Conservation (phyloP, 1,140 invertebrate species). For the Dermatophagoides farinae region DNA sequence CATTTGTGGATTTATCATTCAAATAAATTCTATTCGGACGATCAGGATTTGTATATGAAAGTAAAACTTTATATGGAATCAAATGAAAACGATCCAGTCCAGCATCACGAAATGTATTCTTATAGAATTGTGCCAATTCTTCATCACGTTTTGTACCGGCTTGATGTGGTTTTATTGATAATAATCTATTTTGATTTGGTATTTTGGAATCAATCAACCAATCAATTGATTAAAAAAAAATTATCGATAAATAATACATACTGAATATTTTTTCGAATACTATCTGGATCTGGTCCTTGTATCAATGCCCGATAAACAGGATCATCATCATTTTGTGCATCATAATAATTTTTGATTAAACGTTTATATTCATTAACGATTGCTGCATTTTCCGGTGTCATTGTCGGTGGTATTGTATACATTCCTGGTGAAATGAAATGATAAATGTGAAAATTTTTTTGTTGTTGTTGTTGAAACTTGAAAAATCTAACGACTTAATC, state of each 20-base stretch:
- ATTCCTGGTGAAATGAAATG: not conserved
- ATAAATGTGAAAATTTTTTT: too few species aligned
- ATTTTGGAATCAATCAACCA: not conserved
- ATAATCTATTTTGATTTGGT: not conserved
- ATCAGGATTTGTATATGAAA: not conserved
- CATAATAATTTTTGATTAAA: constrained; percentile 3
- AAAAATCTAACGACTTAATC: too few species aligned
- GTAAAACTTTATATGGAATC: constrained; percentile 3
- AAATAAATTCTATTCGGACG: constrained; percentile 6
- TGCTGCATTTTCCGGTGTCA: not conserved
- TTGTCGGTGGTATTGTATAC: not conserved
- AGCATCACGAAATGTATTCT: not conserved
- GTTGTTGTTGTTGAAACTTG: too few species aligned
- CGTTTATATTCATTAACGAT: not conserved
- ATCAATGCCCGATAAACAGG: not conserved
- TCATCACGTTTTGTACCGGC: not conserved
- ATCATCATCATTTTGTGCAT: not conserved
- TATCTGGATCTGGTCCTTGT: not conserved
- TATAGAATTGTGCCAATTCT: constrained; percentile 1
- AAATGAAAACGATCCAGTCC: constrained; percentile 6
- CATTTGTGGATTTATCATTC: not conserved
- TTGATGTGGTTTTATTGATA: constrained; percentile 8
- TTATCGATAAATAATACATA: not conserved
- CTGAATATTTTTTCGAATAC: not conserved
- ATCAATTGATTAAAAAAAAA: not conserved